A percentile compares a stretch with the other conserved stretches of the same genome.
These are phyloP conservation scores for Nomada goodeniana DNA, from an alignment of 2,888 invertebrate species.

Conservation along the genomic window DNA sequence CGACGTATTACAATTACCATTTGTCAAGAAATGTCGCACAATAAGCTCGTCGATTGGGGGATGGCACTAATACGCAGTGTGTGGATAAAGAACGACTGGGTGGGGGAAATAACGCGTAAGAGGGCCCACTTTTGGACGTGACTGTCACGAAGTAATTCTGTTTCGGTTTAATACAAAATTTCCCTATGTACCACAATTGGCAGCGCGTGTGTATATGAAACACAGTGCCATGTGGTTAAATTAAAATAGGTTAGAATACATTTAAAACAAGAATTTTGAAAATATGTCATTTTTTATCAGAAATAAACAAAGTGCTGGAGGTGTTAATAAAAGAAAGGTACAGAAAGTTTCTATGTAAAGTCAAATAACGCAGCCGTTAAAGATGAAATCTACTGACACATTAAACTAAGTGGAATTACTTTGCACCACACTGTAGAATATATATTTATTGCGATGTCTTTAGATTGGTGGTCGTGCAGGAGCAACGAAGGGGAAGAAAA, in stretches of 20 bases:
- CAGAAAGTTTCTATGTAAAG: not conserved
- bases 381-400: not conserved
- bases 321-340: constrained; percentile 79
- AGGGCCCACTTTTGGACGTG: no score
- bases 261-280: constrained; percentile 25
- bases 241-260: constrained; percentile 24
- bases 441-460: constrained; percentile 33
- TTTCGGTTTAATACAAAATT: not conserved
- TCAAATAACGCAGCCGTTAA: not conserved
- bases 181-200: not conserved
- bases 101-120: no score
- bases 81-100: no score
- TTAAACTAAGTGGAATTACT: no score
- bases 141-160: no score
- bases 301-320: constrained; percentile 69
- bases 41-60: no score
- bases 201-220: constrained; percentile 24
- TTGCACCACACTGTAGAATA: constrained; percentile 11
- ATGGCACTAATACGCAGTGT: no score
- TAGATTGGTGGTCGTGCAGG: constrained; percentile 65
- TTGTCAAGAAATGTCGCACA: no score
- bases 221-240: constrained; percentile 49
- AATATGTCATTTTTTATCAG: constrained; percentile 80
- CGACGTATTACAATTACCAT: no score
- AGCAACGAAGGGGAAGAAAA: constrained; percentile 68